Percentiles rank a stretch among this genome's conserved stretches.
These are phyloP conservation scores for Drosophila mojavensis DNA, from an alignment of 1,140 invertebrate genomes.

Conservation along the genomic window DNA sequence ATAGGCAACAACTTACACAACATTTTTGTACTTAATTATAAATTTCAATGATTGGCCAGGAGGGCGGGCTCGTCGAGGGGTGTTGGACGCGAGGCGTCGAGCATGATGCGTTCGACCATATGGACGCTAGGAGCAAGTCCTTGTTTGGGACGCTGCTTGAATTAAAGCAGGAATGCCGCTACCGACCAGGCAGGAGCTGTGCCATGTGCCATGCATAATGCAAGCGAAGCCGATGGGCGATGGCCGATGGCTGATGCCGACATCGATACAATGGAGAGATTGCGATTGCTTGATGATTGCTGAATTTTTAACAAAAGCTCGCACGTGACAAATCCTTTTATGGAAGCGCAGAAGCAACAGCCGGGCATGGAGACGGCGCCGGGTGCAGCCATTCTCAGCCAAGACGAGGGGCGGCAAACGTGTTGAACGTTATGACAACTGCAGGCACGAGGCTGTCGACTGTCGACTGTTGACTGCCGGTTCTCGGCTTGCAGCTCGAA, in stretches of 20 bases:
- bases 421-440: conserved; percentile 82
- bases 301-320: conserved; percentile 83
- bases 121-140: conserved; percentile 34
- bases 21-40: conserved; percentile 80
- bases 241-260: conserved; percentile 7
- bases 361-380: conserved; percentile 27
- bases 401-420: conserved; percentile 53
- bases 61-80: not conserved
- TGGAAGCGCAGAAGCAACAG: conserved; percentile 65
- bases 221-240: conserved; percentile 40
- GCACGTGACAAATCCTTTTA: conserved; percentile 84
- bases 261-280: conserved; percentile 49
- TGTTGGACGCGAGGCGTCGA: not conserved
- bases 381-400: conserved; percentile 7
- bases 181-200: conserved; percentile 4
- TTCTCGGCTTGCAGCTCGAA: not conserved
- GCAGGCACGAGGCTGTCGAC: conserved; percentile 69
- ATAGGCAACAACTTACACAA: conserved; percentile 39
- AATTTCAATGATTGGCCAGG: conserved; percentile 70
- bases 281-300: conserved; percentile 72
- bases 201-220: conserved; percentile 74
- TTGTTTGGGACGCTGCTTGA: conserved; percentile 44
- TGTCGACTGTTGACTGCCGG: conserved; percentile 14
- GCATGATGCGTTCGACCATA: conserved; percentile 6
- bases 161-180: conserved; percentile 67